These are phyloP conservation scores for Drosophila flavopinicola DNA, from an alignment of 2,888 invertebrate species.

Conservation along the genomic window DNA sequence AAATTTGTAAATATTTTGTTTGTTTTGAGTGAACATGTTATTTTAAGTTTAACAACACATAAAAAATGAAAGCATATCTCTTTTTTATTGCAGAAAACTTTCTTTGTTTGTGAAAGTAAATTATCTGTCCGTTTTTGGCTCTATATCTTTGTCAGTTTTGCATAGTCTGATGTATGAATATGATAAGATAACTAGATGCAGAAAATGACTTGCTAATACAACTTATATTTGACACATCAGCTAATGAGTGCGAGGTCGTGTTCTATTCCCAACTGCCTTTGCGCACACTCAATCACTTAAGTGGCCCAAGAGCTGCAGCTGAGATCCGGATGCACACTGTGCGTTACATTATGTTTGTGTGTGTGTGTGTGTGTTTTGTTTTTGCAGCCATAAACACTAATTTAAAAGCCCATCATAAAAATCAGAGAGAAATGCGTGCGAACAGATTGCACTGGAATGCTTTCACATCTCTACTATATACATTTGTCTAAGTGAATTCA, in stretches of 20 bases:
- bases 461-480: no score
- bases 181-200: conserved; percentile 5
- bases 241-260: conserved; percentile 13
- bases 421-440: conserved; percentile 39
- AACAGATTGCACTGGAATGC: conserved; percentile 36
- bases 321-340: conserved; percentile 16
- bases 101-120: no score
- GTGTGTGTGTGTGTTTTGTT: background rate
- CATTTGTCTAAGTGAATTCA: conserved; percentile 65
- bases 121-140: no score
- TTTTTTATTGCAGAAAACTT: no score
- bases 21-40: no score
- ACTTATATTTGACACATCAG: conserved; percentile 1
- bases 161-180: conserved; percentile 1
- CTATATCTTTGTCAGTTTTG: no score
- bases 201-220: background rate
- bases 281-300: conserved; percentile 53
- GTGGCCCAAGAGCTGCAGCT: conserved; percentile 13
- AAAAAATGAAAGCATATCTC: no score
- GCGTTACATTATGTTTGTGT: background rate
- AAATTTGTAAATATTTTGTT: no score
- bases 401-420: conserved; percentile 57
- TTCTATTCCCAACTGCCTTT: conserved; percentile 21
- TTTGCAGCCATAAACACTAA: conserved; percentile 52
- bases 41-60: no score